Percentiles rank a stretch among this genome's conserved stretches.
Evolutionary conservation across 2,888 invertebrate genomes (phyloP).

Genomic region (Hybos culiciformis): DNA sequence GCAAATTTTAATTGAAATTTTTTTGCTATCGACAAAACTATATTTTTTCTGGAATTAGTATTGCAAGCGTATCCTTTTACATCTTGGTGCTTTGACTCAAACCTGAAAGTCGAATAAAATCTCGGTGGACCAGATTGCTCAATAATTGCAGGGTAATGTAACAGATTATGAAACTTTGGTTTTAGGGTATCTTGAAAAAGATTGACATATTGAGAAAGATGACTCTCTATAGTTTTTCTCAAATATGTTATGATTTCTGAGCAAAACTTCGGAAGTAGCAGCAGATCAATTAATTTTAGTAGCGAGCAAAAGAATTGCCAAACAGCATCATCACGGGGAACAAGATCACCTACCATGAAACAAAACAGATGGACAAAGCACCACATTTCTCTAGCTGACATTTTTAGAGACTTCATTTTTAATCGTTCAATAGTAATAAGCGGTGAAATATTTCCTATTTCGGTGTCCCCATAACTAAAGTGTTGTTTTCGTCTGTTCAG

Average conservation of each 20-base stretch:
- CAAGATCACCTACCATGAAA: conserved; percentile 5
- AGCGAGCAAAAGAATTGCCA: conserved; percentile 10
- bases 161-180: conserved; percentile 4
- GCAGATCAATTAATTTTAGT: conserved; percentile 10
- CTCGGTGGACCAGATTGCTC: conserved; percentile 6
- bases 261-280: conserved; percentile 5
- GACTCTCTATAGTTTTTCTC: background rate
- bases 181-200: conserved; percentile 4
- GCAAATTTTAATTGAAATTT: too few relatives aligned
- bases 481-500: background rate
- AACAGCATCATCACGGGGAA: background rate
- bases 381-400: conserved; percentile 11
- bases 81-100: too few relatives aligned
- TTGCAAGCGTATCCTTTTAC: conserved; percentile 4
- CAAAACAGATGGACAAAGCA: conserved; percentile 10
- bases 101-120: conserved; percentile 5
- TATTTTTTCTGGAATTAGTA: conserved; percentile 3
- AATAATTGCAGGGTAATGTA: conserved; percentile 6
- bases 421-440: conserved; percentile 4
- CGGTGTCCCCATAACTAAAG: conserved; percentile 7
- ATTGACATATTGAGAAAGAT: background rate
- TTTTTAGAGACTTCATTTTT: conserved; percentile 2
- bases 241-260: background rate
- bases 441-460: conserved; percentile 5
- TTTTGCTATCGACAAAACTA: conserved; percentile 1